These are phyloP conservation scores for Cyaniris semiargus DNA, from an alignment of 2,888 invertebrate genomes.

Conservation along the genomic window DNA sequence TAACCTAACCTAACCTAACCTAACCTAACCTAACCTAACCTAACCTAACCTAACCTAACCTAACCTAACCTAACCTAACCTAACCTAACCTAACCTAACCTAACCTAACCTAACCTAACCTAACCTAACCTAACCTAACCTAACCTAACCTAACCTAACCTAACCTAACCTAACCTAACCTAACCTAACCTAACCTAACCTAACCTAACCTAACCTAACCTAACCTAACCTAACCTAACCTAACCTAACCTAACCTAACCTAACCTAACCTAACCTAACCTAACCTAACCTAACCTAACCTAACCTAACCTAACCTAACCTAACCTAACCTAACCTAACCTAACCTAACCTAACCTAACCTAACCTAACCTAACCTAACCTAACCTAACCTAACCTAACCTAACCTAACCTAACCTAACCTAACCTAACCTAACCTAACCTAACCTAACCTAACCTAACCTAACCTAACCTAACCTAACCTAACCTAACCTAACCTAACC, in stretches of 20 bases:
- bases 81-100: slow-evolving; percentile 39
- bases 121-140: slow-evolving; percentile 38
- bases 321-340: background rate
- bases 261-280: slow-evolving; percentile 25
- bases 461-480: slow-evolving; percentile 36
- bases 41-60: slow-evolving; percentile 35
- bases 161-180: slow-evolving; percentile 38
- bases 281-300: slow-evolving; percentile 29
- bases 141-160: slow-evolving; percentile 39
- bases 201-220: slow-evolving; percentile 13
- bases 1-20: slow-evolving; percentile 37
- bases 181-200: slow-evolving; percentile 38
- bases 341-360: no score
- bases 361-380: no score
- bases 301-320: slow-evolving; percentile 25
- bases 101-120: slow-evolving; percentile 35
- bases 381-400: slow-evolving; percentile 33
- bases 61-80: slow-evolving; percentile 39
- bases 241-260: slow-evolving; percentile 29
- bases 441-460: slow-evolving; percentile 36
- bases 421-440: slow-evolving; percentile 36
- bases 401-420: slow-evolving; percentile 35
- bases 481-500: slow-evolving; percentile 37
- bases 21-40: slow-evolving; percentile 37
- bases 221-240: slow-evolving; percentile 13